Base-by-base conservation (phyloP, 2,113 vertebrate species). In the Sylvietta virens region DNA sequence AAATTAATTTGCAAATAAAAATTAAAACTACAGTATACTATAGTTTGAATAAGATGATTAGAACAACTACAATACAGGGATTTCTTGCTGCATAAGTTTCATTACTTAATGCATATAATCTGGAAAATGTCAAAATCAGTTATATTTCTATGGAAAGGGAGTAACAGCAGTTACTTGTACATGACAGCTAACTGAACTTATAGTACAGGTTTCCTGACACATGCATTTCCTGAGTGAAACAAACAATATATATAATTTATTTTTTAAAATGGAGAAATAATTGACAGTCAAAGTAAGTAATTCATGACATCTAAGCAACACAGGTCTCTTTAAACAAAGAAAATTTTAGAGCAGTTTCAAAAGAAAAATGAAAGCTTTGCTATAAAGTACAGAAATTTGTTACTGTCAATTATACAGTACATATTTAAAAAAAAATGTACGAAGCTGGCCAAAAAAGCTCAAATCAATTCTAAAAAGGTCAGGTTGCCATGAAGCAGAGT, bases 1-100 rank as follows among this genome's bases (percentile, higher is more conserved):
- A 98, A 98, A 98, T 98, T 98, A 98, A 96, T 98, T 98, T 97
- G 97, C 97, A 98, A 98, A 98, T 98, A 98, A 98, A 98, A 98
- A 98, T 98, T 97, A 98, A 96, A 97, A 97, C 97, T 98, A 98
- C 97, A 98, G 96, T 97, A 90, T 95, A 95, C 96, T 96, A 98
- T 95, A 97, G 94, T 94, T 90, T 85, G 97, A 97, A 98, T 97
- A 98, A 98, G 97, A 97, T 97, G 95, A 98, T 97, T 97, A 97
- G 96, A 98, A 98, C 97, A 97, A 96, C 97, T 97, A 98, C 96
- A 96, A 98, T 96, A 98, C 95, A 97, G 94, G 97, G 95, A 91
- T 96, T 97, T 94, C 96, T 97, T 90, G 90, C 82, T 97, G 97
- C 95, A 94, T 97, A 92, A 97, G 93, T 97, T 95, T 96, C 97